Percentiles rank a stretch among this genome's conserved stretches.
Conservation (phyloP, 2,113 vertebrate genomes). For the Cacatua alba region DNA sequence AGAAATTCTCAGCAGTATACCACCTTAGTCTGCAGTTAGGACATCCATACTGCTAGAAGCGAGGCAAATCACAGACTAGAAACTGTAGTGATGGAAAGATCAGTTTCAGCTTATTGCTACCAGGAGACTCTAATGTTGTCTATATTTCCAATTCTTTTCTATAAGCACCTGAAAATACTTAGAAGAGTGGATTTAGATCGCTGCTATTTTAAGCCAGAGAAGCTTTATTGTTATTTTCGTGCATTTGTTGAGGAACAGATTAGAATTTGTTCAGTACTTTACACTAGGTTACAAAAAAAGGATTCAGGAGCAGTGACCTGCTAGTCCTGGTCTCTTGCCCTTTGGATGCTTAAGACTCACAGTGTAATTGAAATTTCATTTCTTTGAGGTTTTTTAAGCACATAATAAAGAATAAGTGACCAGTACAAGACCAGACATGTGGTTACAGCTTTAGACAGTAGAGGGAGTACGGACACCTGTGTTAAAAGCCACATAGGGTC, state of each 20-base stretch:
- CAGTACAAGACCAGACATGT: background rate
- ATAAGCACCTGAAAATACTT: background rate
- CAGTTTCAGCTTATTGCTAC: background rate
- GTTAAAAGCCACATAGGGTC: background rate
- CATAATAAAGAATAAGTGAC: rapidly evolving
- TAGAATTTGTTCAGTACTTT: background rate
- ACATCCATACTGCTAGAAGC: background rate
- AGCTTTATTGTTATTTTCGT: background rate
- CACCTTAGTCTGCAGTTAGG: background rate
- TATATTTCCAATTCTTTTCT: background rate
- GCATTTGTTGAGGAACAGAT: background rate
- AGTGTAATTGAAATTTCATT: background rate
- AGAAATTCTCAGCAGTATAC: rapidly evolving
- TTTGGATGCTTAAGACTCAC: background rate
- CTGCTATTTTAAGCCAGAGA: background rate
- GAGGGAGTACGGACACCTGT: constrained; percentile 38
- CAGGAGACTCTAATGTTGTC: background rate
- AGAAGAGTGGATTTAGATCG: background rate
- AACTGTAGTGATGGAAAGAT: background rate
- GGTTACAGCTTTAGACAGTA: constrained; percentile 39
- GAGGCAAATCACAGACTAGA: background rate
- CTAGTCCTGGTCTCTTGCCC: background rate
- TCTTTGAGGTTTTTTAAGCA: background rate
- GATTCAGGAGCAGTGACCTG: background rate
- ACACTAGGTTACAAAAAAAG: background rate